Percentiles rank a stretch among this genome's conserved stretches.
phyloP scores from a whole-genome alignment of 2,113 vertebrate genomes.

The Cavia porcellus region DNA sequence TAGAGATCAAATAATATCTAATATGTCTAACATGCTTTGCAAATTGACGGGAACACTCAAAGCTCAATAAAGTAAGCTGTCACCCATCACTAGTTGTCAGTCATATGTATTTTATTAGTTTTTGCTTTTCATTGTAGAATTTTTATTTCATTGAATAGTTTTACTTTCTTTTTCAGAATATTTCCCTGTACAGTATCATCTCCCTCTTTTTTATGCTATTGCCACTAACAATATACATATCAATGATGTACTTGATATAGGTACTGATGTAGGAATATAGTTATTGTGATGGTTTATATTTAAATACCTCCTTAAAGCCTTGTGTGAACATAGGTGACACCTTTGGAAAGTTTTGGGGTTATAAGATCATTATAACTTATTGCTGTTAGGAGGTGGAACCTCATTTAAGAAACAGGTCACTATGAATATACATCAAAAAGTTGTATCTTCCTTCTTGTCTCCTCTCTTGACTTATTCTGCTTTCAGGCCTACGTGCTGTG shows the following conservation, averaged over 20 bases:
- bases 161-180: neutral
- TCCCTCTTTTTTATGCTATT: neutral
- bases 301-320: neutral
- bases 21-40: constrained; percentile 31
- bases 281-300: neutral
- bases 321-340: neutral
- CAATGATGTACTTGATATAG: neutral
- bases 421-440: neutral
- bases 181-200: neutral
- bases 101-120: constrained; percentile 38
- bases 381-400: neutral
- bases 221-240: neutral
- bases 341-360: neutral
- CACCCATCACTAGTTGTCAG: neutral
- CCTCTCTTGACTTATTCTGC: neutral
- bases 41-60: constrained; percentile 27
- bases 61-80: constrained; percentile 45
- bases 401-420: neutral
- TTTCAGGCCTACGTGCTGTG: neutral
- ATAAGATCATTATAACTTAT: neutral
- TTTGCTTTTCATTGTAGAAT: constrained; percentile 17
- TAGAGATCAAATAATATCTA: constrained; percentile 58
- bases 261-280: neutral
- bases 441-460: neutral
- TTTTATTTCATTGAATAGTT: neutral